Percentiles rank a stretch among this genome's conserved stretches.
phyloP scores from a whole-genome alignment of 1,140 invertebrate species.

The Pseudomyrmex flavicornis region DNA sequence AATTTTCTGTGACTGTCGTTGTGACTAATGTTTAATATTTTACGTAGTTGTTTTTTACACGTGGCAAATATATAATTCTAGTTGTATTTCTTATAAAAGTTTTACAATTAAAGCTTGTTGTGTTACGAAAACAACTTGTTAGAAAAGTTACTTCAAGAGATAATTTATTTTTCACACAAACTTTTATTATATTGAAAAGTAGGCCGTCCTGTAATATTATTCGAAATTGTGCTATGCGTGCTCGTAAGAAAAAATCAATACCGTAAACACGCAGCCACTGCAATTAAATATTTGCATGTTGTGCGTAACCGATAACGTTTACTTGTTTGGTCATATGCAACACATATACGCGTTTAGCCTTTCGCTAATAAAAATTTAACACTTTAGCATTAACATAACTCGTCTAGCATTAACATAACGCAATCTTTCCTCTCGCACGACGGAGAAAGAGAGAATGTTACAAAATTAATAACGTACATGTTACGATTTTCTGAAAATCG shows the following conservation, averaged over 20 bases:
- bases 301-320: neutral
- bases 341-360: neutral
- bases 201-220: neutral
- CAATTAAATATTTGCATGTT: constrained; percentile 16
- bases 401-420: no score
- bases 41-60: neutral
- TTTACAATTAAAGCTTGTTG: neutral
- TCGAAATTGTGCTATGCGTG: neutral
- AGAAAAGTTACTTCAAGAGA: neutral
- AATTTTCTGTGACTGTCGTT: neutral
- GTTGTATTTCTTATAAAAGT: neutral
- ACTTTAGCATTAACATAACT: neutral
- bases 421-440: neutral
- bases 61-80: neutral
- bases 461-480: neutral
- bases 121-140: neutral
- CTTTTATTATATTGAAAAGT: neutral
- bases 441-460: neutral
- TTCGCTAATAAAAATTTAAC: neutral
- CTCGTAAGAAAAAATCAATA: constrained; percentile 28
- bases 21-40: neutral
- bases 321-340: neutral
- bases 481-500: constrained; percentile 1
- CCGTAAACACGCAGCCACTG: neutral
- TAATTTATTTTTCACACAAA: neutral